phyloP scores from a whole-genome alignment of 2,113 vertebrate species.

The Emydocephalus ijimae region DNA sequence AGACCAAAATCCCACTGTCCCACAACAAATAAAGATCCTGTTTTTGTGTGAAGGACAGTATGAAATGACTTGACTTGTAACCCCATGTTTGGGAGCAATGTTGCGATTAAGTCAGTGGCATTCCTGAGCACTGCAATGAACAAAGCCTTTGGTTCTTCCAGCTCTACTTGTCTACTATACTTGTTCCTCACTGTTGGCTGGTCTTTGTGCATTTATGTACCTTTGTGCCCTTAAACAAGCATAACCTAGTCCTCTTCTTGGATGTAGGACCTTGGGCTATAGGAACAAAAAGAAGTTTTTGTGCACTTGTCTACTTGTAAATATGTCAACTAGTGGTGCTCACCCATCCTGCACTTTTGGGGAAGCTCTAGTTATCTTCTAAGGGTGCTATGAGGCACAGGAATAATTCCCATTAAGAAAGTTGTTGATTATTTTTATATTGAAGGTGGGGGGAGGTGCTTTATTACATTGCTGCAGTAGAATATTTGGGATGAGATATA shows the following conservation, averaged over 20 bases:
- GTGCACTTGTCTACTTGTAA: not conserved
- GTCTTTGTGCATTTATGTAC: not conserved
- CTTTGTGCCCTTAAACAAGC: not conserved
- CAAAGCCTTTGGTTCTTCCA: not conserved
- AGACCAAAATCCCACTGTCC: not conserved
- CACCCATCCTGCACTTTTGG: not conserved
- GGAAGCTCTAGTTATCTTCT: not conserved
- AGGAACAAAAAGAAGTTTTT: not conserved
- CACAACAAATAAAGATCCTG: not conserved
- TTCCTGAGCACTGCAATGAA: not conserved
- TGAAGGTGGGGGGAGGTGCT: too few species aligned
- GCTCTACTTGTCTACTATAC: not conserved
- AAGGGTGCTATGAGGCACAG: not conserved
- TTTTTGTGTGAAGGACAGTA: not conserved
- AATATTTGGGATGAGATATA: not conserved
- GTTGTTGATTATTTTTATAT: not conserved
- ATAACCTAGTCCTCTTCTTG: not conserved
- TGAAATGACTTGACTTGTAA: not conserved
- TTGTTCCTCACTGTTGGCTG: not conserved
- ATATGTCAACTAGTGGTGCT: not conserved
- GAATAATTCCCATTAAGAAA: not conserved
- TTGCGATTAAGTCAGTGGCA: not conserved
- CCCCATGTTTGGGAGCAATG: not conserved
- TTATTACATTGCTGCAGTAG: not conserved
- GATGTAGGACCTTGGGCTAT: not conserved